phyloP scores from a whole-genome alignment of 2,888 invertebrate genomes.

The Acrobasis repandana region DNA sequence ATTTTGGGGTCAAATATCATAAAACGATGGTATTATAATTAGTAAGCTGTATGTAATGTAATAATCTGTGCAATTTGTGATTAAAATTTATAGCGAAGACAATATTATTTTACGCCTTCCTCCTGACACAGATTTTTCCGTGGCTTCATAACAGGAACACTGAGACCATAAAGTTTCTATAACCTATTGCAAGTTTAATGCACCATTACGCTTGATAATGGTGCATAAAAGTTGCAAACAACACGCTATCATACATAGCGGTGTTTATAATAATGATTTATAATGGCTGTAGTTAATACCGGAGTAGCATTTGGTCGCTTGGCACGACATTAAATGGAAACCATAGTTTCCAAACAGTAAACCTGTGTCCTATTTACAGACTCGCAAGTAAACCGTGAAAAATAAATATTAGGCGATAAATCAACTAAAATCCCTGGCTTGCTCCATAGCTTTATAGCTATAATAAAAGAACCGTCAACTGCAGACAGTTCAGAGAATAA shows the following conservation, averaged over 20 bases:
- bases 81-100: neutral
- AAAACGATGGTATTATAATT: too few relatives aligned
- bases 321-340: constrained; percentile 42
- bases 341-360: constrained; percentile 52
- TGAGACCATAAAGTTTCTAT: constrained; percentile 71
- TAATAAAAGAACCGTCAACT: constrained; percentile 80
- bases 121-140: constrained; percentile 49
- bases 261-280: constrained; percentile 45
- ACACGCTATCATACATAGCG: constrained; percentile 41
- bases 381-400: constrained; percentile 69
- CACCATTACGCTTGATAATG: too few relatives aligned
- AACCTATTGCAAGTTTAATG: constrained; percentile 49
- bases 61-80: neutral
- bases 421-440: constrained; percentile 73
- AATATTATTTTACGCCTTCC: constrained; percentile 47
- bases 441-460: constrained; percentile 70
- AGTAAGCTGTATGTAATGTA: too few relatives aligned
- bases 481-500: constrained; percentile 68
- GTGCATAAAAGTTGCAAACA: constrained; percentile 54
- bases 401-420: constrained; percentile 78
- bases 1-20: too few relatives aligned
- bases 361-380: constrained; percentile 63
- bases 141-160: constrained; percentile 47
- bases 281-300: constrained; percentile 35
- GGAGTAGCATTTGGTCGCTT: constrained; percentile 41